Evolutionary conservation across 1,140 invertebrate genomes (phyloP), one percentile per base, ranked within the genome.

Genomic region (Papilio aristodemus): DNA sequence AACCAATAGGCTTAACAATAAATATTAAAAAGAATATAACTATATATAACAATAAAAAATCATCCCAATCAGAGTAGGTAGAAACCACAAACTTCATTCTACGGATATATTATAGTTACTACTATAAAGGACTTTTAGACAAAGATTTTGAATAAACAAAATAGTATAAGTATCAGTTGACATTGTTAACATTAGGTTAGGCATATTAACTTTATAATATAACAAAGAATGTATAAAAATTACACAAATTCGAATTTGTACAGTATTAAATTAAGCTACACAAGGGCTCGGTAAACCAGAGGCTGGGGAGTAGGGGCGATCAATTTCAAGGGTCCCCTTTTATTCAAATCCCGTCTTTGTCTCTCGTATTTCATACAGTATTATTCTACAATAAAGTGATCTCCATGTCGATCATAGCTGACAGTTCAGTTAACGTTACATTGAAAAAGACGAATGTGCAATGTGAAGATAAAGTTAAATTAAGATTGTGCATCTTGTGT

Each of bases 271-370:
- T 84, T 85, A 79, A 77, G 74, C 72, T 75, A 79, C 81, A 76
- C 79, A 81, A 76, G 82, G 85, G 84, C 72, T 80, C 78, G 80
- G 80, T 86, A 85, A 89, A 88, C 85, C 85, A 84, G 84, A 83
- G 80, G 75, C 81, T 85, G 84, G 89, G 89, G 87, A 85, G 81
- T 75, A 79, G 74, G 59, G 73, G 60, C 89, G 89, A 91, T 91
- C 89, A 89, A 91, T 91, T 91, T 89, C 89, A 89, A 89, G 82
- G 80, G 80, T 77, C 86, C 86, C 86, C 83, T 83, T 85, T 82
- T 84, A 90, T 87, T 86, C 87, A 87, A 89, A 91, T 89, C 86
- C 84, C 85, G 85, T 81, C 81, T 88, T 86, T 89, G 85, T 91
- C 87, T 89, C 85, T 80, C 68, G 69, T 71, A 86, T 87, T 89